Conservation (phyloP, 2,888 invertebrate species). For the Encarsia formosa region DNA sequence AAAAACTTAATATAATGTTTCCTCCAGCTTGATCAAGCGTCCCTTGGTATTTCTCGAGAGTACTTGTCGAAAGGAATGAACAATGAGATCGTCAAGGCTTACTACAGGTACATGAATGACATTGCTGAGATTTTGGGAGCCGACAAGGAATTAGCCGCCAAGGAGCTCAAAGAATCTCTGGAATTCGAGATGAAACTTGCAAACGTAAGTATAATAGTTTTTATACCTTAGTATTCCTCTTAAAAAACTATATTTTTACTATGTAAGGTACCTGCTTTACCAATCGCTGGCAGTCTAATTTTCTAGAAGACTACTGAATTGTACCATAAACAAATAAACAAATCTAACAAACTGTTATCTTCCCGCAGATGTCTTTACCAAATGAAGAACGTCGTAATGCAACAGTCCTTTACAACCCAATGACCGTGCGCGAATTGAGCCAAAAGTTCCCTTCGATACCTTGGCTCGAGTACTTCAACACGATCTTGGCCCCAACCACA, state of each 20-base stretch:
- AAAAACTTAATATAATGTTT: not conserved
- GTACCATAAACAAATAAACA: too few species aligned
- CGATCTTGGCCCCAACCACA: slow-evolving; percentile 65
- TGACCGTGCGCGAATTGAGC: slow-evolving; percentile 75
- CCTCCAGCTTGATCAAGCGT: slow-evolving; percentile 80
- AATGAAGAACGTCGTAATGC: slow-evolving; percentile 85
- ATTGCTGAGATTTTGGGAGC: slow-evolving; percentile 84
- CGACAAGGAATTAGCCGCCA: slow-evolving; percentile 60
- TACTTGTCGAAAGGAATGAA: slow-evolving; percentile 78
- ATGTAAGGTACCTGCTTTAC: too few species aligned
- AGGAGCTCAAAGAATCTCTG: slow-evolving; percentile 74
- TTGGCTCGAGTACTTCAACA: slow-evolving; percentile 82
- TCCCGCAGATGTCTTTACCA: slow-evolving; percentile 53
- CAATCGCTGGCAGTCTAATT: too few species aligned
- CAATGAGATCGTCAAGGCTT: slow-evolving; percentile 81
- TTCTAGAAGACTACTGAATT: too few species aligned
- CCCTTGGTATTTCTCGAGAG: slow-evolving; percentile 78
- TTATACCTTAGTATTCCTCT: too few species aligned
- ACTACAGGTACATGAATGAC: slow-evolving; percentile 83
- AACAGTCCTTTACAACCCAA: slow-evolving; percentile 86
- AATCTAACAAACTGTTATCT: not conserved
- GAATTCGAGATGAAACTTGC: slow-evolving; percentile 87
- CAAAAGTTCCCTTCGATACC: slow-evolving; percentile 70
- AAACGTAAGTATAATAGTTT: slow-evolving; percentile 65
- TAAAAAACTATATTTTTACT: too few species aligned